A percentile compares a stretch with the other conserved stretches of the same genome.
Evolutionary conservation across 2,797 vertebrate species (phyloP).

Genomic region (Coccyzus lansbergi): DNA sequence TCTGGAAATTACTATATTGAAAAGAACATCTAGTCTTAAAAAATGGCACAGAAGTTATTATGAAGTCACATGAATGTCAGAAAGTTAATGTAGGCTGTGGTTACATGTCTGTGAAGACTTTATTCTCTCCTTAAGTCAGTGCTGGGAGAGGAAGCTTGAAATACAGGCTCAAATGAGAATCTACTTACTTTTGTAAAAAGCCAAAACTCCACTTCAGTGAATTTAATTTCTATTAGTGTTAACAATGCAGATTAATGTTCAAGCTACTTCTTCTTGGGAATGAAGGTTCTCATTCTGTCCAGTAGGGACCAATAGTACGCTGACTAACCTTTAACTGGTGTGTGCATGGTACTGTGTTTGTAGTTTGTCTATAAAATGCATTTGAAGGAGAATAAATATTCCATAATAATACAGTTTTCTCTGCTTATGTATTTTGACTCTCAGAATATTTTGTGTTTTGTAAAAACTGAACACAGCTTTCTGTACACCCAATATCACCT

Average conservation of each 20-base stretch:
- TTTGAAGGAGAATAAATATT: neutral
- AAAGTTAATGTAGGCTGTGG: neutral
- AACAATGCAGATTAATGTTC: neutral
- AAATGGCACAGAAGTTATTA: neutral
- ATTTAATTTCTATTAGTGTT: neutral
- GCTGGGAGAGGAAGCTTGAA: neutral
- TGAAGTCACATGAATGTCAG: neutral
- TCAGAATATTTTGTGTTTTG: neutral
- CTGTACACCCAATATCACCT: neutral
- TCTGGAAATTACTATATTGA: neutral
- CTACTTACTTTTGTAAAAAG: neutral
- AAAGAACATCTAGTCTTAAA: neutral
- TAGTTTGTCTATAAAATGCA: neutral
- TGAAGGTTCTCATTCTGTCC: neutral
- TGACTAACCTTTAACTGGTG: neutral
- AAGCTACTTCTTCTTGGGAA: neutral
- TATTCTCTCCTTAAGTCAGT: neutral
- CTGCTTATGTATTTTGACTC: neutral
- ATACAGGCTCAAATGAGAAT: neutral
- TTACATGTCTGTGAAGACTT: neutral
- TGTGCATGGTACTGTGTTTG: neutral
- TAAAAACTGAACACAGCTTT: neutral
- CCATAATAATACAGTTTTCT: neutral
- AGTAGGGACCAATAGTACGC: neutral
- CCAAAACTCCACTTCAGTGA: neutral